Percentiles rank a stretch among this genome's conserved stretches.
Conservation (phyloP, 2,888 invertebrate species). For the Conops quadrifasciatus region DNA sequence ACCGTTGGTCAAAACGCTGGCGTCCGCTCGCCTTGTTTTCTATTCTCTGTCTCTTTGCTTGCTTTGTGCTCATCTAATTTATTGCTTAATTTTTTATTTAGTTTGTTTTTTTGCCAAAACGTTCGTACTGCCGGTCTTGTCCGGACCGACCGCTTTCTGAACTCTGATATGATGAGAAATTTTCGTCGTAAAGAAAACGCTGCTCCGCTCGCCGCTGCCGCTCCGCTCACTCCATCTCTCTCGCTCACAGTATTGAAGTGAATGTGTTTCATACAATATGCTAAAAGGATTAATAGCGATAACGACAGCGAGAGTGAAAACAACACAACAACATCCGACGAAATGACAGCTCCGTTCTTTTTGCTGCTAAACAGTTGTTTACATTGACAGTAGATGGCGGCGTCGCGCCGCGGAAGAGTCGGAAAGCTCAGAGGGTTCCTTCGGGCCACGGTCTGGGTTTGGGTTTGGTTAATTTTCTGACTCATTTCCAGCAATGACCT, state of each 20-base stretch:
- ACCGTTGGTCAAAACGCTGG: no score
- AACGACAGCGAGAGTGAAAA: conserved; percentile 13
- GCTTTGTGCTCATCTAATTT: conserved; percentile 23
- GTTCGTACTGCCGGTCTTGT: background rate
- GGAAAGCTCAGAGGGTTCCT: no score
- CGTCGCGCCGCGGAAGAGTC: no score
- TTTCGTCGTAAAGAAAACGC: no score
- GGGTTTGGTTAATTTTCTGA: conserved; percentile 26
- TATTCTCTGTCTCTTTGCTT: no score
- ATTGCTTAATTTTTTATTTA: conserved; percentile 22
- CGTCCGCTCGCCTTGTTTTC: no score
- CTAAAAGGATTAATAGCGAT: conserved; percentile 31
- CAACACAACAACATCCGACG: no score
- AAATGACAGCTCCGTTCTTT: no score
- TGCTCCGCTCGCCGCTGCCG: no score
- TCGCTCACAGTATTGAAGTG: background rate
- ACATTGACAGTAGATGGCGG: no score
- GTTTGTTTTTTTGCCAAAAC: background rate
- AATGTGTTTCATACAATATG: conserved; percentile 30
- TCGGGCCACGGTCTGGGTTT: no score
- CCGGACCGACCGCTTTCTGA: background rate
- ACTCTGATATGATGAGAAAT: background rate
- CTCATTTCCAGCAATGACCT: conserved; percentile 16
- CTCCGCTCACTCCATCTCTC: background rate
- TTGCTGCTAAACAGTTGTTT: no score